phyloP scores from a whole-genome alignment of 2,888 invertebrate genomes.

The Alsophila aescularia region DNA sequence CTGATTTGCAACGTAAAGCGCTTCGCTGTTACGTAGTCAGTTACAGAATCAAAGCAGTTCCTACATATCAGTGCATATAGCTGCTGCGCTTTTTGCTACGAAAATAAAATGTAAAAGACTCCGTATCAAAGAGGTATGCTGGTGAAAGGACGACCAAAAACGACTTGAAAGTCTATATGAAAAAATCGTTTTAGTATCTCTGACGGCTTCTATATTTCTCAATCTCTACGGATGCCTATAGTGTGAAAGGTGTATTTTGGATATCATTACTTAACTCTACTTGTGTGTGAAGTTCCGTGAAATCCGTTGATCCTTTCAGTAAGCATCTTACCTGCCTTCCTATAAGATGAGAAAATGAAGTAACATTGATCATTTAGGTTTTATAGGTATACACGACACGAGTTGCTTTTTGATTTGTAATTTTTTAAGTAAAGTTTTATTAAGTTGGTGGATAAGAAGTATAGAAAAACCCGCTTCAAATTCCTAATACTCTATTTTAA shows the following conservation, averaged over 20 bases:
- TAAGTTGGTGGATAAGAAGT: too few species aligned
- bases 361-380: too few species aligned
- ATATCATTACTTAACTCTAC: slow-evolving; percentile 5
- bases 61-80: not conserved
- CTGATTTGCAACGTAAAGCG: not conserved
- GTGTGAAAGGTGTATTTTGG: slow-evolving; percentile 12
- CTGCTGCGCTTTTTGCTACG: not conserved
- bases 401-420: too few species aligned
- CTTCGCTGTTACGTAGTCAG: too few species aligned
- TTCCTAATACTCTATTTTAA: too few species aligned
- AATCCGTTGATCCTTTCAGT: slow-evolving; percentile 15
- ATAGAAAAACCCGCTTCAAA: too few species aligned
- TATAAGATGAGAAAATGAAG: not conserved
- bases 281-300: slow-evolving; percentile 10
- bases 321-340: not conserved
- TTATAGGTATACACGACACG: too few species aligned
- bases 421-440: too few species aligned
- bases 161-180: not conserved
- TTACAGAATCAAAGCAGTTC: not conserved
- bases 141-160: not conserved
- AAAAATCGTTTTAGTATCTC: slow-evolving; percentile 10
- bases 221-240: slow-evolving; percentile 4
- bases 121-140: not conserved
- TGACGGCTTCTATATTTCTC: slow-evolving; percentile 11
- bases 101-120: slow-evolving; percentile 6